These are phyloP conservation scores for Platycheirus albimanus DNA, from an alignment of 2,888 invertebrate genomes.

Conservation along the genomic window DNA sequence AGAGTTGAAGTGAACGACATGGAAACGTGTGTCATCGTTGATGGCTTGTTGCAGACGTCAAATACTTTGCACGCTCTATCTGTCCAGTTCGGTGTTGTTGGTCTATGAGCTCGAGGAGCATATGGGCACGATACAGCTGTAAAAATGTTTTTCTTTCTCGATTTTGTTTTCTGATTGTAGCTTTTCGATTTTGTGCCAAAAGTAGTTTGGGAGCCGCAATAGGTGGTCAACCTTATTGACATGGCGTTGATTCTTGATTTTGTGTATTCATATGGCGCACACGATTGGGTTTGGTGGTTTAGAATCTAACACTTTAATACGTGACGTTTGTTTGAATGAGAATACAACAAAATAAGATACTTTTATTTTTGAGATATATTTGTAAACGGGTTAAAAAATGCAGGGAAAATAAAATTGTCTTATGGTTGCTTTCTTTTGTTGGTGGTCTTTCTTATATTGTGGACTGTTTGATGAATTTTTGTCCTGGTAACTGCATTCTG, in stretches of 20 bases:
- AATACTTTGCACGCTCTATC: constrained; percentile 37
- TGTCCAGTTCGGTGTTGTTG: not conserved
- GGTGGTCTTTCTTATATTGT: too few species aligned
- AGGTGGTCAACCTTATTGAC: constrained; percentile 36
- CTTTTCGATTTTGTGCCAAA: constrained; percentile 35
- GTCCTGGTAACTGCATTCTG: too few species aligned
- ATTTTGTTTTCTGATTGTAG: constrained; percentile 9
- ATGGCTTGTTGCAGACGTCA: constrained; percentile 44
- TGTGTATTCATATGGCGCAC: constrained; percentile 14
- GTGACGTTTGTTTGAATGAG: not conserved
- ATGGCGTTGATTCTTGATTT: constrained; percentile 3
- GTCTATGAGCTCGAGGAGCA: not conserved
- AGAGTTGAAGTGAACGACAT: constrained; percentile 29
- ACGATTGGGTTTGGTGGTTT: constrained; percentile 10
- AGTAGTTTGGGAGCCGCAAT: constrained; percentile 12
- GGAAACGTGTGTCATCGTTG: constrained; percentile 47
- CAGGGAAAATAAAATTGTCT: too few species aligned
- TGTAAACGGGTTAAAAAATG: too few species aligned
- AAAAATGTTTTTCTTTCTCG: not conserved
- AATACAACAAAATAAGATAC: not conserved
- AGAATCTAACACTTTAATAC: not conserved
- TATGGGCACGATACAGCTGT: constrained; percentile 20
- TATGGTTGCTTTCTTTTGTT: too few species aligned
- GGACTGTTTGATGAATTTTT: too few species aligned
- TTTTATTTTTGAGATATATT: not conserved